A percentile compares a stretch with the other conserved stretches of the same genome.
phyloP scores from a whole-genome alignment of 2,888 invertebrate species.

The Perizoma flavofasciatum region DNA sequence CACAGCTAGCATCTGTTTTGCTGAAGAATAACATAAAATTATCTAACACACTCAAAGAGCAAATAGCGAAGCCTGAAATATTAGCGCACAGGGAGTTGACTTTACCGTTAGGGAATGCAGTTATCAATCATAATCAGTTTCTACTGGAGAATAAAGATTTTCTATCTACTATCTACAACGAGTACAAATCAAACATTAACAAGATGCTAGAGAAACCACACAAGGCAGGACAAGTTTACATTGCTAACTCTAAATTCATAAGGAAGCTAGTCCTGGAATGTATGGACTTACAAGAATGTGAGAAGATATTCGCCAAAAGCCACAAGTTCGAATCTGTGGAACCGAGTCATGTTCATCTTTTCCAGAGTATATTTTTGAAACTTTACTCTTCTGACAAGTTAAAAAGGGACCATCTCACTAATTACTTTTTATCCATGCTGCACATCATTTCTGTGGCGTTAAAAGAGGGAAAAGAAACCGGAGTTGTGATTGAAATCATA shows the following conservation, averaged over 20 bases:
- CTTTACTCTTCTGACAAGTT: constrained; percentile 61
- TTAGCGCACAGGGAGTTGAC: constrained; percentile 85
- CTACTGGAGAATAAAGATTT: constrained; percentile 71
- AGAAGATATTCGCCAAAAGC: constrained; percentile 82
- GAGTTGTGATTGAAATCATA: constrained; percentile 52
- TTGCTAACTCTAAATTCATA: constrained; percentile 84
- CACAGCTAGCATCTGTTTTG: constrained; percentile 83
- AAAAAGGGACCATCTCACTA: constrained; percentile 71
- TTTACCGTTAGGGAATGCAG: constrained; percentile 84
- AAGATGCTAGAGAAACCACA: constrained; percentile 88
- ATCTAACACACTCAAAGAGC: constrained; percentile 72
- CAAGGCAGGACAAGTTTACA: constrained; percentile 87
- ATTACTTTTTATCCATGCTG: constrained; percentile 82
- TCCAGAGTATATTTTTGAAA: constrained; percentile 83
- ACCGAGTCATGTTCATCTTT: constrained; percentile 81
- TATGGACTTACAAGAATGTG: constrained; percentile 83
- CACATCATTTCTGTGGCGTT: constrained; percentile 77
- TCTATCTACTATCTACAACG: constrained; percentile 79
- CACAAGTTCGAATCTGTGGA: constrained; percentile 86
- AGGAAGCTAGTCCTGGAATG: constrained; percentile 83
- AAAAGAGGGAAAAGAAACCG: constrained; percentile 66
- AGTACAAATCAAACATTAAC: constrained; percentile 85
- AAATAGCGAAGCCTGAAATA: constrained; percentile 69
- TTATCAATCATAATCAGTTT: constrained; percentile 67
- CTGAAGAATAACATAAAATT: constrained; percentile 80